A percentile compares a stretch with the other conserved stretches of the same genome.
These are phyloP conservation scores for Crematogaster levior DNA, from an alignment of 2,888 invertebrate genomes.

Conservation along the genomic window DNA sequence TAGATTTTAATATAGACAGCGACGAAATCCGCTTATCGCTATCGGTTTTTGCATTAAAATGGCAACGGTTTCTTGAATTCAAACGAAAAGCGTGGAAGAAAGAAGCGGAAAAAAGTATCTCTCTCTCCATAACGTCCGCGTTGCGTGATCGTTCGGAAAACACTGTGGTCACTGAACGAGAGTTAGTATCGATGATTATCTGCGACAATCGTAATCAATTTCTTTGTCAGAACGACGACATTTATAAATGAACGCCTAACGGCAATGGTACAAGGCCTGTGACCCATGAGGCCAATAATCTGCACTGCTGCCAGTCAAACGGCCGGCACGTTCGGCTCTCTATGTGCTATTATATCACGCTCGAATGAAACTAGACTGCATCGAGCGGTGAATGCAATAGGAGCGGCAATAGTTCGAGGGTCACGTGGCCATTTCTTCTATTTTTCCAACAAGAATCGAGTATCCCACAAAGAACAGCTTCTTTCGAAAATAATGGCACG, in stretches of 20 bases:
- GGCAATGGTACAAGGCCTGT: constrained; percentile 58
- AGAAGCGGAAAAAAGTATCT: constrained; percentile 23
- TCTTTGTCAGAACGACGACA: constrained; percentile 69
- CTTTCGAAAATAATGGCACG: neutral
- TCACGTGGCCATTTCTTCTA: constrained; percentile 11
- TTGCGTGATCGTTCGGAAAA: constrained; percentile 54
- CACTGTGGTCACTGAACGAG: constrained; percentile 56
- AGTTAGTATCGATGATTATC: constrained; percentile 70
- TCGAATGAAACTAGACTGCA: constrained; percentile 61
- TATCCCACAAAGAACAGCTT: neutral
- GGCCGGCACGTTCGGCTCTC: constrained; percentile 56
- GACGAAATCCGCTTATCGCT: constrained; percentile 8
- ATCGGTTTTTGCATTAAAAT: constrained; percentile 32
- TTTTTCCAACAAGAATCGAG: constrained; percentile 17
- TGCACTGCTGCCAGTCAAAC: constrained; percentile 69
- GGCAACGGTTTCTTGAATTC: constrained; percentile 14
- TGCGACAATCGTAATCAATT: constrained; percentile 68
- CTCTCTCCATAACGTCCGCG: constrained; percentile 41
- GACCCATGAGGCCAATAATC: constrained; percentile 72
- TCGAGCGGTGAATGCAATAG: constrained; percentile 46
- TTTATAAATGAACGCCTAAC: constrained; percentile 71
- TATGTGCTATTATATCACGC: constrained; percentile 59
- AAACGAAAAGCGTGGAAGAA: neutral
- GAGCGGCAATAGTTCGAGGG: constrained; percentile 42
- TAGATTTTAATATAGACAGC: constrained; percentile 9